A percentile compares a stretch with the other conserved stretches of the same genome.
Evolutionary conservation across 92 coral and sea anemone species (phyloP).

Genomic region (Siderastrea radians): DNA sequence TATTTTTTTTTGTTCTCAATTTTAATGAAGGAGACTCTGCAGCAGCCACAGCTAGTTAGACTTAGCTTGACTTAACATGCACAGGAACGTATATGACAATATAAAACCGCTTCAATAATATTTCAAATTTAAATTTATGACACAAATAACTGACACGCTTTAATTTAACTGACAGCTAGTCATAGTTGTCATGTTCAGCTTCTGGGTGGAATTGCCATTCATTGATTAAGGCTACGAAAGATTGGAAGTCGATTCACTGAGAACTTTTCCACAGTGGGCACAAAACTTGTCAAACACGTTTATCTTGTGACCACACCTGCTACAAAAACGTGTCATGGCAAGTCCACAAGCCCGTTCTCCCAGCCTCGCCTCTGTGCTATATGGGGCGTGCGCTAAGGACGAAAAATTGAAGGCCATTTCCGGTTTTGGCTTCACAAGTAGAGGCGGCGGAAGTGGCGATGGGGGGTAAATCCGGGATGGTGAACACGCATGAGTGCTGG

Average conservation of each 20-base stretch:
- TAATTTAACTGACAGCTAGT: too few relatives aligned
- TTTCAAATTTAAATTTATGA: too few relatives aligned
- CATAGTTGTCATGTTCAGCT: too few relatives aligned
- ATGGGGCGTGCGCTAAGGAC: conserved; percentile 40
- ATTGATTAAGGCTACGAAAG: conserved; percentile 19
- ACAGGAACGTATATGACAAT: too few relatives aligned
- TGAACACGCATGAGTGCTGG: conserved; percentile 75
- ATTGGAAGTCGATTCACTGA: conserved; percentile 42
- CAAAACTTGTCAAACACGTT: conserved; percentile 91
- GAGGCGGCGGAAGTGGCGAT: conserved; percentile 85
- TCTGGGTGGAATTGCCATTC: neutral
- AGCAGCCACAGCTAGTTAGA: too few relatives aligned
- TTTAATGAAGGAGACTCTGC: too few relatives aligned
- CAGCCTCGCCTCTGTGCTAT: conserved; percentile 52
- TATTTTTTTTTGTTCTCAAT: too few relatives aligned
- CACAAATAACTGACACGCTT: too few relatives aligned
- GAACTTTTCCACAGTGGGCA: conserved; percentile 88
- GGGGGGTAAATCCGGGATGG: conserved; percentile 80
- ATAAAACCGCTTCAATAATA: too few relatives aligned
- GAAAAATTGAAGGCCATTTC: conserved; percentile 64
- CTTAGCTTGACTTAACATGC: too few relatives aligned
- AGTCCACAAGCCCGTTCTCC: conserved; percentile 66
- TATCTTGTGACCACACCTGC: conserved; percentile 90
- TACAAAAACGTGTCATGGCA: conserved; percentile 81
- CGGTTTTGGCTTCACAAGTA: conserved; percentile 80